Evolutionary conservation across 2,113 vertebrate species (phyloP), one percentile per base, ranked within the genome.

Genomic region (Lasiurus cinereus): DNA sequence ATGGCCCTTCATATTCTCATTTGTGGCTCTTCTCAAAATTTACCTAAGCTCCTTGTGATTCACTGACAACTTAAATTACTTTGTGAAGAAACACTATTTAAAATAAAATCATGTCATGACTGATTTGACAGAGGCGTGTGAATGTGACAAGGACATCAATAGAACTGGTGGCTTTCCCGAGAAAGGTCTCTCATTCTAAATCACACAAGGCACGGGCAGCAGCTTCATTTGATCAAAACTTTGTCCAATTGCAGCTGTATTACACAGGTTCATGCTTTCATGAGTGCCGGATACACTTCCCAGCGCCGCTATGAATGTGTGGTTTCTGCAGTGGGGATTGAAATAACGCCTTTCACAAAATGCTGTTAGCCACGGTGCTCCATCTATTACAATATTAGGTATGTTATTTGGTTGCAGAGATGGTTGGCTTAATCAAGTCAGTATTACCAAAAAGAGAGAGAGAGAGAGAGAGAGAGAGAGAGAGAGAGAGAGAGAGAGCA

Each of bases 1-100:
- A 91, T 93, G 52, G 31, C 5, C 21, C 36, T 93, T 91, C 24
- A 36, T 67, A 39, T n/a, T 85, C n/a, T 70, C 78, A 85, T 93
- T 74, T 88, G 27, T 46, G 72, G 12, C 5, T 88, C 54, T 85
- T 84, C 50, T 90, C 66, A 93, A 77, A 22, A 85, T 91, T 91
- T 91, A 77, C 62, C 67, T 70, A n/a, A 77, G 27, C 46, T 85
- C 6, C 52, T 31, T 70, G 46, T 84, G 62, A 76, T 39, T 76
- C 66, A 36, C n/a, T 92, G 85, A 95, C 82, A 90, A 62, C 85
- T 86, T 62, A 87, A 96, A 82, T 91, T 85, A 46, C 48, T 77
- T 82, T 67, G 19, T 80, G 72, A 93, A 95, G 24, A 92, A 89
- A 95, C 36, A 62, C 8, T 83, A 13, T 62, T 69, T 90, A 92